A percentile compares a stretch with the other conserved stretches of the same genome.
Evolutionary conservation across 2,797 vertebrate species (phyloP).

Genomic region (Ctenochaetus hawaiiensis): DNA sequence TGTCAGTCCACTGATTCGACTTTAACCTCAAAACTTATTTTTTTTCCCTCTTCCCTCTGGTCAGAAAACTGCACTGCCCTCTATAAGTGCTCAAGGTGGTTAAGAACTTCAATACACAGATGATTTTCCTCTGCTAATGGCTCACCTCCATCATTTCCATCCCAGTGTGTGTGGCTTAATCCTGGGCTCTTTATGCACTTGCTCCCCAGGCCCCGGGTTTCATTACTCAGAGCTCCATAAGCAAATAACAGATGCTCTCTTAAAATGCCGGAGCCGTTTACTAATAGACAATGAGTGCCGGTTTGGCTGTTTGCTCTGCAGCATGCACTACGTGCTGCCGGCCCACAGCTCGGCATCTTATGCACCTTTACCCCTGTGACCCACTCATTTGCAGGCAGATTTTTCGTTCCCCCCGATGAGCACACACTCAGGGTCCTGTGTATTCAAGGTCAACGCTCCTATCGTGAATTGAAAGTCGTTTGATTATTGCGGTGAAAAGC

Average conservation of each 20-base stretch:
- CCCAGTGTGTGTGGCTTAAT: slow-evolving; percentile 52
- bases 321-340: slow-evolving; percentile 21
- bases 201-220: slow-evolving; percentile 78
- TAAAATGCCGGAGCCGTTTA: slow-evolving; percentile 83
- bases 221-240: slow-evolving; percentile 80
- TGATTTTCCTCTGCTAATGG: slow-evolving; percentile 60
- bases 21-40: slow-evolving; percentile 10
- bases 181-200: slow-evolving; percentile 53
- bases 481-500: slow-evolving; percentile 48
- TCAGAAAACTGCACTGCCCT: slow-evolving; percentile 38
- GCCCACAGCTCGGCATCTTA: slow-evolving; percentile 34
- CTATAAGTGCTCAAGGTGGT: slow-evolving; percentile 63
- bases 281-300: slow-evolving; percentile 76
- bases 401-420: slow-evolving; percentile 31
- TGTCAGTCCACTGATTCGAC: not conserved
- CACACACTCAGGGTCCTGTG: not conserved
- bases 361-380: slow-evolving; percentile 42
- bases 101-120: slow-evolving; percentile 57
- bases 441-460: slow-evolving; percentile 51
- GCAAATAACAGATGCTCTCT: slow-evolving; percentile 86
- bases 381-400: slow-evolving; percentile 18
- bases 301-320: slow-evolving; percentile 75
- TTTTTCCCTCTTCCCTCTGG: not conserved
- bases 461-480: slow-evolving; percentile 43
- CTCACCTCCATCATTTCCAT: slow-evolving; percentile 66